A percentile compares a stretch with the other conserved stretches of the same genome.
These are phyloP conservation scores for Salarias fasciatus DNA, from an alignment of 2,797 vertebrate genomes.

Conservation along the genomic window DNA sequence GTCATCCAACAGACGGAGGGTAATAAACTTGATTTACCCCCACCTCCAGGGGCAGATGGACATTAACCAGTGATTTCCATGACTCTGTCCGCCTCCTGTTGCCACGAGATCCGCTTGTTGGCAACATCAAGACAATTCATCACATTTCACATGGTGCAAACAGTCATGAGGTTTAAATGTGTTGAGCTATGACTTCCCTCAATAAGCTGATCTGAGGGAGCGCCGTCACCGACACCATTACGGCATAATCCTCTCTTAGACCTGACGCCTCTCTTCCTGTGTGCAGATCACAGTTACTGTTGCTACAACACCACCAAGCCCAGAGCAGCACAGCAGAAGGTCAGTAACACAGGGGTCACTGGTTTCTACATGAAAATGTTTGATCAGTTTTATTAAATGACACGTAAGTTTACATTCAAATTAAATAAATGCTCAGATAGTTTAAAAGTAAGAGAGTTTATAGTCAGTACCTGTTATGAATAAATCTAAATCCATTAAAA, in stretches of 20 bases:
- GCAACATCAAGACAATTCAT: conserved; percentile 1
- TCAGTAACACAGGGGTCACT: not conserved
- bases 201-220: not conserved
- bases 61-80: not conserved
- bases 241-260: conserved; percentile 23
- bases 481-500: no score
- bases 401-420: no score
- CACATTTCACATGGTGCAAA: conserved; percentile 17
- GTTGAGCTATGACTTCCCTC: conserved; percentile 25
- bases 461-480: no score
- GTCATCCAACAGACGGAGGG: no score
- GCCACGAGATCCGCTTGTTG: conserved; percentile 9
- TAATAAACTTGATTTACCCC: no score
- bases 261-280: conserved; percentile 1
- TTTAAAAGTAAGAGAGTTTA: no score
- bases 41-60: no score
- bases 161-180: conserved; percentile 15
- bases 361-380: not conserved
- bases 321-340: conserved; percentile 9
- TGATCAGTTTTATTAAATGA: no score
- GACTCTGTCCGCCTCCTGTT: conserved; percentile 20
- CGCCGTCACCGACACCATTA: conserved; percentile 14
- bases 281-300: conserved; percentile 4
- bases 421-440: no score
- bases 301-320: conserved; percentile 4